Evolutionary conservation across 2,888 invertebrate genomes (phyloP), one percentile per base, ranked within the genome.

Genomic region (Trichogramma evanescens): DNA sequence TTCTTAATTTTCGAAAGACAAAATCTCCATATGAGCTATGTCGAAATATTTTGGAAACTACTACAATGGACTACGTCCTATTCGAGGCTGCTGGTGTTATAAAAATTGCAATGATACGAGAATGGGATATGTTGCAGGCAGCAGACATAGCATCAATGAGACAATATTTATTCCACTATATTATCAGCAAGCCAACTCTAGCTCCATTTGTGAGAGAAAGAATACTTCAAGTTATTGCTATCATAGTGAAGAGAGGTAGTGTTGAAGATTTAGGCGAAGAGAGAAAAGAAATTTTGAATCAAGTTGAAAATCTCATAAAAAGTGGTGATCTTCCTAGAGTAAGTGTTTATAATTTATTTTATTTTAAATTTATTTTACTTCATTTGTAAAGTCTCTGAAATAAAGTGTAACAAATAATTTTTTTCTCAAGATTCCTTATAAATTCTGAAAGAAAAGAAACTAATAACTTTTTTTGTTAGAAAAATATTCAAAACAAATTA

Each of bases 81-180:
- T 95, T 93, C 80, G 94, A 95, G 81, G 86, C 92, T 51, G 92
- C 90, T 5, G 88, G 89, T 63, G 83, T 93, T 26, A 79, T 95
- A 60, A 92, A 91, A 79, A 84, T 87, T 67, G 89, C 91, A 10
- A 80, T 95, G 7, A 86, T 95, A 56, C 82, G 90, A 71, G 93
- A 95, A 80, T 95, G 95, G 95, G 79, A 82, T 41, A 80, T 86
- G 68, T 74, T 94, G 52, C 81, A 84, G n/a, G 82, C 85, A 61
- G 81, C 82, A 58, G 88, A 91, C 74, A 85, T 89, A 63, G 81
- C 83, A 50, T 85, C 87, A 2, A 78, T 93, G 49, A 81, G 89
- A 64, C 86, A 89, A 69, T 94, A 92, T 78, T 81, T 94, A 65
- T 80, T 93, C 42, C 86, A 88, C 70, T 93, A 89, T 76, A 83